Conservation (phyloP, 2,797 vertebrate genomes). For the Argyrosomus regius region DNA sequence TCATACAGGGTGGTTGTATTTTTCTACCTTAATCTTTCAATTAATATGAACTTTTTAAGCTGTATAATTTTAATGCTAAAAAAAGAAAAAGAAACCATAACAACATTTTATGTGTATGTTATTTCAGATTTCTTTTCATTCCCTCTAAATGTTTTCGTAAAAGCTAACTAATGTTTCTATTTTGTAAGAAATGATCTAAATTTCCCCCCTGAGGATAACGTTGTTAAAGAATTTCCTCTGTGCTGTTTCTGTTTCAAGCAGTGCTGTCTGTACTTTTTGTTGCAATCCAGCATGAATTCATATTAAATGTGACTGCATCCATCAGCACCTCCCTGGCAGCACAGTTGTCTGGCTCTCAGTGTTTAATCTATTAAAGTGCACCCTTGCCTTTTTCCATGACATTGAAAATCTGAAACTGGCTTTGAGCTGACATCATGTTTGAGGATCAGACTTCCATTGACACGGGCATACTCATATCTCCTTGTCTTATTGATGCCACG, state of each 20-base stretch:
- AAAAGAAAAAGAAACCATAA: not conserved
- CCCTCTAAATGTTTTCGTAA: not conserved
- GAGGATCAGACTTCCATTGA: slow-evolving; percentile 84
- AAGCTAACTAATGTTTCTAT: not conserved
- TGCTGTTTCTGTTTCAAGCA: slow-evolving; percentile 42
- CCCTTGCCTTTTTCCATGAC: slow-evolving; percentile 79
- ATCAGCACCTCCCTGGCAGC: slow-evolving; percentile 83
- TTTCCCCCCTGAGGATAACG: slow-evolving; percentile 6
- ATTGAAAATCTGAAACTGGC: slow-evolving; percentile 86
- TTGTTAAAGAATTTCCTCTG: slow-evolving; percentile 34
- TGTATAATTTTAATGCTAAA: not conserved
- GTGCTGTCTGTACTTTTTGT: slow-evolving; percentile 48
- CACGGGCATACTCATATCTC: slow-evolving; percentile 78
- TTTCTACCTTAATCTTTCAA: slow-evolving; percentile 1
- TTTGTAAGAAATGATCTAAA: slow-evolving; percentile 7
- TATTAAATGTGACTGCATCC: slow-evolving; percentile 82
- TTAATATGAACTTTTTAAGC: not conserved
- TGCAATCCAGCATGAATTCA: slow-evolving; percentile 71
- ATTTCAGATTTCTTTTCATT: not conserved
- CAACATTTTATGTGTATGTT: not conserved
- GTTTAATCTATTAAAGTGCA: slow-evolving; percentile 88
- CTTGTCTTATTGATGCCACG: slow-evolving; percentile 77
- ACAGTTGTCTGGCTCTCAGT: slow-evolving; percentile 76
- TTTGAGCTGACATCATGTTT: slow-evolving; percentile 87
- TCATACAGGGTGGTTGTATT: not conserved